Evolutionary conservation across 2,888 invertebrate genomes (phyloP), one percentile per base, ranked within the genome.

Genomic region (Phaedon cochleariae): DNA sequence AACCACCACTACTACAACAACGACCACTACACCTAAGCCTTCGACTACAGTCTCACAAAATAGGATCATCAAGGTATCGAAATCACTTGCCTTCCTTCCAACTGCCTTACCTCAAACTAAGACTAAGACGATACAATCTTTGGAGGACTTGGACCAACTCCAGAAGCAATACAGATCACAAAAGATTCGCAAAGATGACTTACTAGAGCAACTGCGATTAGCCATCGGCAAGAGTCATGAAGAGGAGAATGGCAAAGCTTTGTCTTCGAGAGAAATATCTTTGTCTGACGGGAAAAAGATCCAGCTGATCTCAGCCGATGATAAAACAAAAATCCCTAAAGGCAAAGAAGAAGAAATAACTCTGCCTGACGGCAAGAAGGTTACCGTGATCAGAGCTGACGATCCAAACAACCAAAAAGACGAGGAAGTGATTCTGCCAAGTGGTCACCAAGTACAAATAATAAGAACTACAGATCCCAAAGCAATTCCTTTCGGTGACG

Each of bases 221-320:
- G 92, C 92, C 0, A 84, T 93, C 17, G 91, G 92, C 77, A 88
- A 89, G 22, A 87, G 89, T 0, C 87, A 89, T 0, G 84, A 84
- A n/a, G 87, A 88, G 74, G 90, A 90, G 45, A 86, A 85, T 31
- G 87, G 87, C 55, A 91, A 89, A 77, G 92, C 92, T 70, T 88
- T 90, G 62, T 88, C 91, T 0, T 90, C 92, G 0, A 87, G 92
- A 68, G 93, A 93, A 79, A 87, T 93, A 55, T 88, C 91, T 6
- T 79, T 93, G 52, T 87, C 89, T 0, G 92, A 92, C 74, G 93
- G 93, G 0, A 91, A 93, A 79, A 90, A 89, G 74, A 89, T 92
- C 15, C 92, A 93, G 83, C 87, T 90, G 0, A 89, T 91, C 62
- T 70, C 75, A 65, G 70, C 78, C 9, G 70, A 67, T 17, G 76